Base-by-base conservation (phyloP, 2,113 vertebrate species). In the Ceratotherium simum region DNA sequence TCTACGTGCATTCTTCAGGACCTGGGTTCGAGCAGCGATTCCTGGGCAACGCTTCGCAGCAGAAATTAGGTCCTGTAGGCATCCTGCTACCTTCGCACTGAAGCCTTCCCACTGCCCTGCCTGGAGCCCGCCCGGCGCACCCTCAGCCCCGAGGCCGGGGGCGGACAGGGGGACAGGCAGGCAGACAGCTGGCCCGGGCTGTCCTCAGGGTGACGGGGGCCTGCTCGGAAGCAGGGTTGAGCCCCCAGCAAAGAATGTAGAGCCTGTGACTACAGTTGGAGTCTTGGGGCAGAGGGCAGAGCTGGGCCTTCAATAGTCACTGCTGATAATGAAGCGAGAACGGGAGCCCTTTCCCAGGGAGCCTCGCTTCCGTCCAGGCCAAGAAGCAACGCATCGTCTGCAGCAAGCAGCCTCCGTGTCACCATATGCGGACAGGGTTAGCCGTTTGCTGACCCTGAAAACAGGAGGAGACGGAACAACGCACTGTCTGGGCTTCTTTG, bases 291-390 rank as follows among this genome's bases (percentile, higher is more conserved):
- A 64, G 8, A 13, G 48, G 56, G 17, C 8, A 64, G 16, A 72
- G 1, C 81, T 31, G 73, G 70, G 81, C 20, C 69, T 91, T 67
- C 62, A 58, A 31, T 33, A 46, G 6, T 62, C 27, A 39, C 20
- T 79, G 51, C 67, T 33, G 18, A 67, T 65, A 80, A 90, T 8
- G 23, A 88, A 73, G 56, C 7, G 56, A 51, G 29, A 75, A 27
- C 39, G 51, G 67, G 62, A 93, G n/a, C 29, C 7, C 13, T 76
- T 93, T 80, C 69, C 42, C 51, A 94, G n/a, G 48, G 51, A 90
- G 75, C 36, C 39, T 54, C 51, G 58, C 23, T 80, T 60, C 21
- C 14, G 21, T 51, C 56, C n/a, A 64, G 72, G 91, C 91, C 88
- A 76, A 64, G 82, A 56, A 27, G 51, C 85, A 62, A 27, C 29